Evolutionary conservation across 2,888 invertebrate genomes (phyloP), one percentile per base, ranked within the genome.

Genomic region (Altica lythri): DNA sequence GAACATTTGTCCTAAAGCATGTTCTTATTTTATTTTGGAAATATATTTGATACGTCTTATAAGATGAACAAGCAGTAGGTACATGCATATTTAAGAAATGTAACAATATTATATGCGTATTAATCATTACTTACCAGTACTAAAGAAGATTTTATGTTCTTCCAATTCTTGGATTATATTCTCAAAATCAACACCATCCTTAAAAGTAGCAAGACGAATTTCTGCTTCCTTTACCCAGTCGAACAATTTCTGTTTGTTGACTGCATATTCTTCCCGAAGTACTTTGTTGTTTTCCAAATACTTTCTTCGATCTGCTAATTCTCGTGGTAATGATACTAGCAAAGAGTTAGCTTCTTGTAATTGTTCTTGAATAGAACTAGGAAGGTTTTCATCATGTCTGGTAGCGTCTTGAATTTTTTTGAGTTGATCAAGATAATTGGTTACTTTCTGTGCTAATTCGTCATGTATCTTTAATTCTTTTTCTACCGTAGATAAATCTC

Each of bases 131-230:
- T 25, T 2, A 40, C 40, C 40, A 5, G 40, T 88, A 57, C 86
- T 84, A 73, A 92, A 92, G 83, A 90, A 92, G 29, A 86, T 83
- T 76, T 91, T 92, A 71, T 93, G 93, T 67, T 93, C 91, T 70
- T 92, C 90, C 16, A 95, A 79, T 69, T 93, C 91, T 4, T 84
- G 80, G 40, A 87, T 80, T 5, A 95, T 86, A 63, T 91, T 91
- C 65, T 90, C 90, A 69, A 92, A 94, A 73, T 95, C 91, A 4
- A 95, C 87, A 9, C 94, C 94, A 60, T 90, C 88, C 68, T 89
- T 89, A 59, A 88, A 86, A 69, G 88, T 85, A 57, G 86, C 84
- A 14, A 95, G 75, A 34, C 89, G 84, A 42, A 86, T 83, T 63
- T 88, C 88, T 0, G 93, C 92, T 69, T 92, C 90, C 67, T 86